Percentiles rank a stretch among this genome's conserved stretches.
Evolutionary conservation across 2,888 invertebrate species (phyloP).

Genomic region (Leptinotarsa peninsularis): DNA sequence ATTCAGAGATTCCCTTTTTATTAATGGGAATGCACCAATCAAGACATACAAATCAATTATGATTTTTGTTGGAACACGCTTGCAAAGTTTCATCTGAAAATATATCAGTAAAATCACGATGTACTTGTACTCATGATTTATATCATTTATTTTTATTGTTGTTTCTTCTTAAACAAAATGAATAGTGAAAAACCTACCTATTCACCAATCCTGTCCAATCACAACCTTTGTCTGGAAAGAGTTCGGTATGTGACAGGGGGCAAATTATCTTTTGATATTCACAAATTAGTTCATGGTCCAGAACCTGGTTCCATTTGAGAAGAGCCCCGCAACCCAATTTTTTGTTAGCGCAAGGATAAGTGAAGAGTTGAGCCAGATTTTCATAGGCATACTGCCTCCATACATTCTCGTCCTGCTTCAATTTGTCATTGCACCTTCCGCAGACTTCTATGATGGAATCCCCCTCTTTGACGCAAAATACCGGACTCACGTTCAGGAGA

Average conservation of each 20-base stretch:
- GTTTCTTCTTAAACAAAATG: too few relatives aligned
- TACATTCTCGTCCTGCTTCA: conserved; percentile 27
- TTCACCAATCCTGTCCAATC: conserved; percentile 36
- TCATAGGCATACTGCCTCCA: conserved; percentile 47
- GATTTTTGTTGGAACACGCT: too few relatives aligned
- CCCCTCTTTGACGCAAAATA: conserved; percentile 36
- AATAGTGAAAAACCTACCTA: too few relatives aligned
- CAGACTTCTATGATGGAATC: conserved; percentile 41
- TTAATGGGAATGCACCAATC: too few relatives aligned
- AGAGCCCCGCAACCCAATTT: conserved; percentile 44
- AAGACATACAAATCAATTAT: too few relatives aligned
- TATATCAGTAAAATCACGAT: too few relatives aligned
- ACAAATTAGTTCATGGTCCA: conserved; percentile 47
- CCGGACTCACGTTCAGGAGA: conserved; percentile 45
- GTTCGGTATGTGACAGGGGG: conserved; percentile 38
- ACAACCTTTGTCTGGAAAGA: conserved; percentile 42
- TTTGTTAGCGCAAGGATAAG: conserved; percentile 49
- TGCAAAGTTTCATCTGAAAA: too few relatives aligned
- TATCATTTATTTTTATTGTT: too few relatives aligned
- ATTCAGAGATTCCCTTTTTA: too few relatives aligned
- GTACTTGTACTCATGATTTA: too few relatives aligned
- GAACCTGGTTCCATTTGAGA: conserved; percentile 42
- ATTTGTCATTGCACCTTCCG: conserved; percentile 43
- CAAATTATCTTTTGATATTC: conserved; percentile 43
- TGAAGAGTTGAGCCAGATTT: conserved; percentile 42